A percentile compares a stretch with the other conserved stretches of the same genome.
These are phyloP conservation scores for Belonocnema kinseyi DNA, from an alignment of 1,140 invertebrate genomes.

Conservation along the genomic window DNA sequence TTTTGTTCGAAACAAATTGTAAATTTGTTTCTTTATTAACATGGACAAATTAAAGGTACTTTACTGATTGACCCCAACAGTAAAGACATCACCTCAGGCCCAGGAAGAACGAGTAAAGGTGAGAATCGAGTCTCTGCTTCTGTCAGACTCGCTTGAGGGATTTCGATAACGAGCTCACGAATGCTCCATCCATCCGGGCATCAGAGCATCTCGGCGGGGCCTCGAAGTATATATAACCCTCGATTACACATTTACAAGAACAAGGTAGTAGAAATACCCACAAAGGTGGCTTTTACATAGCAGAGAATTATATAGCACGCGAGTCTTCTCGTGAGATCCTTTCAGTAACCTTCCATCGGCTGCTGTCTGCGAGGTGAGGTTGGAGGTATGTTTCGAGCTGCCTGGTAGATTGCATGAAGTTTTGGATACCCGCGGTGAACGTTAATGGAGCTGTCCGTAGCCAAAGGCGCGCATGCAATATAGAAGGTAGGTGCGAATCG, in stretches of 20 bases:
- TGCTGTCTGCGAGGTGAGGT: constrained; percentile 17
- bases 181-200: constrained; percentile 14
- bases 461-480: constrained; percentile 19
- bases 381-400: constrained; percentile 1
- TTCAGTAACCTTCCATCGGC: constrained; percentile 31
- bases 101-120: constrained; percentile 5
- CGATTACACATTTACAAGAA: constrained; percentile 1
- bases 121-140: constrained; percentile 19
- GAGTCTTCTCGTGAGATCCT: constrained; percentile 24
- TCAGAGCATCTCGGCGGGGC: constrained; percentile 4
- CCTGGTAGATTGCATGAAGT: constrained; percentile 30
- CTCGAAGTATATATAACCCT: constrained; percentile 2
- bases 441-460: constrained; percentile 55
- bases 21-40: no score
- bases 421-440: constrained; percentile 51
- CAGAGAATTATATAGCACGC: not conserved
- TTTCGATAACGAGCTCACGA: constrained; percentile 23
- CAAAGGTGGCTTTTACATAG: constrained; percentile 9
- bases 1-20: no score
- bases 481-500: constrained; percentile 21
- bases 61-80: not conserved
- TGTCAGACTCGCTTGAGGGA: constrained; percentile 25
- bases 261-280: constrained; percentile 10
- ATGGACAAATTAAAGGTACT: not conserved
- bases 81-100: not conserved